These are phyloP conservation scores for Aricia artaxerxes DNA, from an alignment of 2,888 invertebrate genomes.

Conservation along the genomic window DNA sequence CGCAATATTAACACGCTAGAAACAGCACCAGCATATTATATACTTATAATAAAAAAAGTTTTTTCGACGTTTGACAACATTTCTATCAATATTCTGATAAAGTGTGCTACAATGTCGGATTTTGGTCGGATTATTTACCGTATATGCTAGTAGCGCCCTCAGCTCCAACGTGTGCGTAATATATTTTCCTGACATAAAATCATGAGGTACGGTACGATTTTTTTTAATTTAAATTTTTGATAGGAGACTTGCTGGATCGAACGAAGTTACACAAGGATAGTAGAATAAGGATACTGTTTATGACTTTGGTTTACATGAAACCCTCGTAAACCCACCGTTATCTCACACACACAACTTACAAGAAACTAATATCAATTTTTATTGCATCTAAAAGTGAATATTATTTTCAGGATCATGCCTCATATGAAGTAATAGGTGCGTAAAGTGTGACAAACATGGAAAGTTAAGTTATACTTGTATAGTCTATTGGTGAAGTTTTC, in stretches of 20 bases:
- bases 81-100: no score
- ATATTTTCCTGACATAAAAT: no score
- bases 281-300: conserved; percentile 33
- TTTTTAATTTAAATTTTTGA: background rate
- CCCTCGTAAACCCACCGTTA: conserved; percentile 13
- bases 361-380: conserved; percentile 30
- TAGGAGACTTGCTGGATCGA: background rate
- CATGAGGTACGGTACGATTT: no score
- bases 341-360: conserved; percentile 24
- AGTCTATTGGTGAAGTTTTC: background rate
- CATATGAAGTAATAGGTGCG: background rate
- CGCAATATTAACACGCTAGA: no score
- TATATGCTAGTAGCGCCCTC: no score
- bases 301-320: conserved; percentile 29
- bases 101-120: no score
- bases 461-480: background rate
- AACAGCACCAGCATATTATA: no score
- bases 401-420: conserved; percentile 20
- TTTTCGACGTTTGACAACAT: no score
- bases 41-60: no score
- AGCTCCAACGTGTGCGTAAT: no score
- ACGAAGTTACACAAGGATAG: background rate
- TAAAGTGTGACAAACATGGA: background rate
- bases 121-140: no score
- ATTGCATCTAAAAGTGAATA: conserved; percentile 29